Conservation (phyloP, 2,888 invertebrate genomes). For the Drosophila aldrichi region DNA sequence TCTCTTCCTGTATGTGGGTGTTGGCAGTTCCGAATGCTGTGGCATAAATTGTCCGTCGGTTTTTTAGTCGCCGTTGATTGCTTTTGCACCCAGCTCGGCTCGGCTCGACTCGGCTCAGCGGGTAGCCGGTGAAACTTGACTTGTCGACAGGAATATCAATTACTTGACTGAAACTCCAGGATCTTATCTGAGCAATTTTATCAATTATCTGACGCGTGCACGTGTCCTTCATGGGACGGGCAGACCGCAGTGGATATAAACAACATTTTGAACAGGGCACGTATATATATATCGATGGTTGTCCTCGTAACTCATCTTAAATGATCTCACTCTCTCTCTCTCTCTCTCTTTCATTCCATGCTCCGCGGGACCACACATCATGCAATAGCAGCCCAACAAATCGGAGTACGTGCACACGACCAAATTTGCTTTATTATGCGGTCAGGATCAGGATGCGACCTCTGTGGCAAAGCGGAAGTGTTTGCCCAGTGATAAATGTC, state of each 20-base stretch:
- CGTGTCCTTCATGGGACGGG: constrained; percentile 57
- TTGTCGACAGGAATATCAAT: constrained; percentile 73
- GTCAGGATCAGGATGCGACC: constrained; percentile 39
- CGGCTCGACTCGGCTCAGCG: constrained; percentile 49
- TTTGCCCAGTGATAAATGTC: constrained; percentile 29
- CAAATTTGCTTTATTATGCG: constrained; percentile 69
- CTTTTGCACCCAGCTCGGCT: constrained; percentile 34
- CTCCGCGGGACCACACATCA: constrained; percentile 54
- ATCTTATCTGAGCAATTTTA: constrained; percentile 63
- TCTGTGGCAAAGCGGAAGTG: constrained; percentile 61
- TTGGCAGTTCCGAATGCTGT: constrained; percentile 61
- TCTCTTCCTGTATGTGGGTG: constrained; percentile 33
- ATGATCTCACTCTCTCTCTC: constrained; percentile 47
- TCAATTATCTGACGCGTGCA: constrained; percentile 66
- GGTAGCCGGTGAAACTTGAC: constrained; percentile 42
- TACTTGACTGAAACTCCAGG: constrained; percentile 50
- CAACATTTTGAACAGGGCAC: constrained; percentile 43
- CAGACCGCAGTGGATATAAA: constrained; percentile 20
- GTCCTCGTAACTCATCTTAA: constrained; percentile 74
- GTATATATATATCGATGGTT: constrained; percentile 36
- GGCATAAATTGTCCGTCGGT: constrained; percentile 73
- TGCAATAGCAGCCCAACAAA: constrained; percentile 17
- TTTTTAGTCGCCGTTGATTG: constrained; percentile 58
- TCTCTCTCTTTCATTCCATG: constrained; percentile 23
- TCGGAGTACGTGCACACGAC: constrained; percentile 64